Percentiles rank a stretch among this genome's conserved stretches.
Evolutionary conservation across 2,888 invertebrate genomes (phyloP).

Genomic region (Agriotes lineatus): DNA sequence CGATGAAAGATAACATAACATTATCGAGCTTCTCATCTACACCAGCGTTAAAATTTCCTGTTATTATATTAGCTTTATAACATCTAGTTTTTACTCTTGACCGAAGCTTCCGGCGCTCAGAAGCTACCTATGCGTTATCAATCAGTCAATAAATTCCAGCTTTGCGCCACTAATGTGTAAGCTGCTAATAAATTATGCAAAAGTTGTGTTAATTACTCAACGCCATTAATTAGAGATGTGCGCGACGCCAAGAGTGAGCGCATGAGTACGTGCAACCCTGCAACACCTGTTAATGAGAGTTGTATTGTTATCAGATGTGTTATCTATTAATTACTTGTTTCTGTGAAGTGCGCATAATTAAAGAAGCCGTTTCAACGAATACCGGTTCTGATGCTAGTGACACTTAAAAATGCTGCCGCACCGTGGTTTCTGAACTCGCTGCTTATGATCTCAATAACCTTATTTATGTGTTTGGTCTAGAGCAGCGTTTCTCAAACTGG

Average conservation of each 20-base stretch:
- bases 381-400: conserved; percentile 37
- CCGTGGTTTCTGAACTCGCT: conserved; percentile 11
- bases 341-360: conserved; percentile 51
- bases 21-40: conserved; percentile 13
- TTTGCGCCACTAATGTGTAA: conserved; percentile 26
- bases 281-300: conserved; percentile 54
- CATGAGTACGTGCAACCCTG: conserved; percentile 29
- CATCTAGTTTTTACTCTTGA: conserved; percentile 16
- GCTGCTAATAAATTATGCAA: conserved; percentile 32
- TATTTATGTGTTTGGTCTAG: neutral
- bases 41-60: conserved; percentile 18
- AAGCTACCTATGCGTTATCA: conserved; percentile 16
- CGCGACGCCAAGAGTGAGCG: conserved; percentile 13
- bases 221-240: conserved; percentile 41
- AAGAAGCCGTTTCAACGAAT: conserved; percentile 37
- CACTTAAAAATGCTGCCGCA: conserved; percentile 33
- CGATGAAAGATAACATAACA: conserved; percentile 10
- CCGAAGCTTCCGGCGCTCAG: conserved; percentile 22
- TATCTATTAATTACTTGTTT: conserved; percentile 55
- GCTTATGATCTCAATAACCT: conserved; percentile 7
- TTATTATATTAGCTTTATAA: conserved; percentile 19
- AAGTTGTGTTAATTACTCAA: conserved; percentile 35
- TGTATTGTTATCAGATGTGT: conserved; percentile 52
- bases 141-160: conserved; percentile 13
- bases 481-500: too few species aligned